Evolutionary conservation across 2,888 invertebrate genomes (phyloP), one percentile per base, ranked within the genome.

Genomic region (Cerceris ruficornis): DNA sequence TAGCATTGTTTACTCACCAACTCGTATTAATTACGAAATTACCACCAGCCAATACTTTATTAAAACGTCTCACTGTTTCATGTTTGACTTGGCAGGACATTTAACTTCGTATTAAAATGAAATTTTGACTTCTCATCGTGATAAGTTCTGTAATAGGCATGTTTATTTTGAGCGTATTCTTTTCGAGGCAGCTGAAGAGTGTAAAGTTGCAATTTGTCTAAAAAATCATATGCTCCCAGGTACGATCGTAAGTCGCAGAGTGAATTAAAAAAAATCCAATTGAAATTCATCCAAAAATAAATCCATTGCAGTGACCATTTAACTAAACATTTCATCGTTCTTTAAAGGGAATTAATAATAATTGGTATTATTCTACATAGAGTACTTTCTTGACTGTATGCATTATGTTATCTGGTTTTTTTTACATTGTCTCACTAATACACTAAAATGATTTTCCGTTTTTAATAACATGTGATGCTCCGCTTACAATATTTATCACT

Each of bases 21-120:
- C 72, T 52, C 75, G 39, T 69, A 71, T 83, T 85, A 75, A 73
- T 81, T 74, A 52, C 46, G 54, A 73, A 71, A 79, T 84, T 76
- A 80, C 80, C 85, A 86, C 84, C 86, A 88, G 88, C 88, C 87
- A 83, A 75, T 72, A 85, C 78, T 83, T 85, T 85, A 81, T 85
- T 85, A 82, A 74, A 80, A 80, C 1, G 68, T 85, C 83, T 85
- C 81, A 83, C 81, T 59, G 57, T 59, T 58, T 75, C 68, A 73
- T 78, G 67, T 68, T 57, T 54, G 54, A 55, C 13, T 28, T 9
- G 28, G 28, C 41, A 41, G 42, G 41, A 54, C 1, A n/a, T 28
- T 14, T 65, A 65, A 65, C 54, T 15, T 28, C 2, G 39, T 17
- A 50, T 46, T 61, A 15, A 13, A 49, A 17, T 61, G n/a, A 39